Conservation (phyloP, 2,113 vertebrate genomes). For the Leiothrix lutea region DNA sequence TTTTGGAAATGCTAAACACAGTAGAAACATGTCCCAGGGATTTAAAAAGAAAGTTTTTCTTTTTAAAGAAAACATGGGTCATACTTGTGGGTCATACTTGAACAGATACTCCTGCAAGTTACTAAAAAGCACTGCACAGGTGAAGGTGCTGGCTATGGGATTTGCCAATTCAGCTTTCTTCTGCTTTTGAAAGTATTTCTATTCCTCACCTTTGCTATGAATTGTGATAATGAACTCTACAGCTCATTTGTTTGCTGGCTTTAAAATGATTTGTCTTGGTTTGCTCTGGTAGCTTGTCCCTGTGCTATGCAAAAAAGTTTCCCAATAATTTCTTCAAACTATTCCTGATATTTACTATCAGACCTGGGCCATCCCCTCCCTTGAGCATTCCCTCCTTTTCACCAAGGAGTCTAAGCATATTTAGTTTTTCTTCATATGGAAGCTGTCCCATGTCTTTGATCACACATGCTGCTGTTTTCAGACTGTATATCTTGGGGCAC, state of each 20-base stretch:
- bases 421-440: not conserved
- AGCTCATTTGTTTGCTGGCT: not conserved
- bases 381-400: not conserved
- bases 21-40: not conserved
- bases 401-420: not conserved
- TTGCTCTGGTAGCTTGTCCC: not conserved
- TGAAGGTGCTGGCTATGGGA: not conserved
- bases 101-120: not conserved
- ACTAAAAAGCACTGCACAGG: not conserved
- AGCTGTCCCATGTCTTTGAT: not conserved
- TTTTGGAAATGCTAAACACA: not conserved
- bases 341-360: not conserved
- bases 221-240: not conserved
- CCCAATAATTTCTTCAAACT: not conserved
- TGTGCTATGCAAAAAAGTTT: not conserved
- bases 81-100: not conserved
- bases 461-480: not conserved
- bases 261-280: not conserved
- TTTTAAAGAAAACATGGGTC: no score
- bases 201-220: not conserved
- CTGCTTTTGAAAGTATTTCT: not conserved
- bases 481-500: not conserved
- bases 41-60: not conserved
- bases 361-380: not conserved
- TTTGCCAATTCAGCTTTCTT: not conserved